Evolutionary conservation across 2,888 invertebrate species (phyloP).

Genomic region (Lasioglossum marginatum): DNA sequence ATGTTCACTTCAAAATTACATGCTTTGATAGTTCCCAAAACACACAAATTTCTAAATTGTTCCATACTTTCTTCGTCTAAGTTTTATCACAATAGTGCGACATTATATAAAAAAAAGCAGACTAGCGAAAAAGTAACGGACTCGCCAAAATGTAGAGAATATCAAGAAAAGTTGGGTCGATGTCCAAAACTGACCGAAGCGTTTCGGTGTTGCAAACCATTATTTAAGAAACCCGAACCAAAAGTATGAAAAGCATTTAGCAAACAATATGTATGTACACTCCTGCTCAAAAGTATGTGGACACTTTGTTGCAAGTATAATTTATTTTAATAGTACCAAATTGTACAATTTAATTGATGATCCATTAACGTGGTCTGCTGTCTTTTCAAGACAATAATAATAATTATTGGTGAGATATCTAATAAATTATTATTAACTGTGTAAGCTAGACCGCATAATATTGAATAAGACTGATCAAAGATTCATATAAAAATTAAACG

Average conservation of each 20-base stretch:
- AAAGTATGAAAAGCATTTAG: slow-evolving; percentile 19
- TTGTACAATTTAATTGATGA: too few relatives aligned
- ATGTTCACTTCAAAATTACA: slow-evolving; percentile 66
- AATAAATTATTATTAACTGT: too few relatives aligned
- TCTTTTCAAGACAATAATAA: too few relatives aligned
- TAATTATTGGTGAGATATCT: too few relatives aligned
- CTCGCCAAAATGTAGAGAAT: slow-evolving; percentile 37
- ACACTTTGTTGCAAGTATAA: too few relatives aligned
- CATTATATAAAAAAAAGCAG: background rate
- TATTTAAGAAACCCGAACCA: slow-evolving; percentile 28
- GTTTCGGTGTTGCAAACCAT: slow-evolving; percentile 38
- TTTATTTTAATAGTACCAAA: too few relatives aligned
- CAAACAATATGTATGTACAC: background rate
- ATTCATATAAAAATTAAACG: too few relatives aligned
- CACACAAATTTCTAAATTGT: slow-evolving; percentile 5
- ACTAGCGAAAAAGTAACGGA: background rate
- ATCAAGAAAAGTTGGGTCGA: slow-evolving; percentile 45
- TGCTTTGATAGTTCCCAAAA: slow-evolving; percentile 29
- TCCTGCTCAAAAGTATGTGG: too few relatives aligned
- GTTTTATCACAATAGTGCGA: background rate
- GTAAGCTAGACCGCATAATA: too few relatives aligned
- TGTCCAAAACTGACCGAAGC: slow-evolving; percentile 52
- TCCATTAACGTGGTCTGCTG: too few relatives aligned
- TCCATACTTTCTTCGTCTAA: background rate
- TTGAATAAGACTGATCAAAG: too few relatives aligned